Conservation (phyloP, 2,113 vertebrate species). For the Trematocara macrostoma region DNA sequence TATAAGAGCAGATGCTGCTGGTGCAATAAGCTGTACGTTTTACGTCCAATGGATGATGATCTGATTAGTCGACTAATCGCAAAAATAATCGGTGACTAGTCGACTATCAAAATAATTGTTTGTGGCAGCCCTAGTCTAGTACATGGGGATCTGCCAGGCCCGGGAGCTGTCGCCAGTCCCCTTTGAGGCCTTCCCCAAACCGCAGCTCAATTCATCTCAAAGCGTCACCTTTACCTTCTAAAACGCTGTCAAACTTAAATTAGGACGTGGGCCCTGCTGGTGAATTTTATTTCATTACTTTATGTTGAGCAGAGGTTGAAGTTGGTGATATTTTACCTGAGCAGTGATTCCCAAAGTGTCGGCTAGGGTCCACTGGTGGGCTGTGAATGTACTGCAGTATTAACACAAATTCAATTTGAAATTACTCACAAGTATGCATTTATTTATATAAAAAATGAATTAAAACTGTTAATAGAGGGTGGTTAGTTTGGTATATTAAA, state of each 20-base stretch:
- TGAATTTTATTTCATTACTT: neutral
- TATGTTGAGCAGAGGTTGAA: neutral
- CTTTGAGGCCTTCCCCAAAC: neutral
- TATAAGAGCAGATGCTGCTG: no score
- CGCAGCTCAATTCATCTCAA: neutral
- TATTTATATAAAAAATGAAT: neutral
- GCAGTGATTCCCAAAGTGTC: accelerated
- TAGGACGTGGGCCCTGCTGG: neutral
- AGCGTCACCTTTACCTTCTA: neutral
- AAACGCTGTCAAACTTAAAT: no score
- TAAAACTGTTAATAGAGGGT: neutral
- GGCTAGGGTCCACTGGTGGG: accelerated
- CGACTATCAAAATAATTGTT: no score
- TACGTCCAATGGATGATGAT: no score
- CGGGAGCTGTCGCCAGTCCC: accelerated
- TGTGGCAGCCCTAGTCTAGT: no score
- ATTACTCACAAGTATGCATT: neutral
- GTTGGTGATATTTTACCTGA: neutral
- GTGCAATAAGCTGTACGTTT: no score
- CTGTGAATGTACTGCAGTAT: neutral
- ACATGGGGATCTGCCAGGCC: accelerated
- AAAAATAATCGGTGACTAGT: no score
- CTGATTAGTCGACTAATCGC: no score
- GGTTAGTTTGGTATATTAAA: accelerated
- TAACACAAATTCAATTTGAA: accelerated